These are phyloP conservation scores for Bombyx huttoni DNA, from an alignment of 2,888 invertebrate genomes.

Conservation along the genomic window DNA sequence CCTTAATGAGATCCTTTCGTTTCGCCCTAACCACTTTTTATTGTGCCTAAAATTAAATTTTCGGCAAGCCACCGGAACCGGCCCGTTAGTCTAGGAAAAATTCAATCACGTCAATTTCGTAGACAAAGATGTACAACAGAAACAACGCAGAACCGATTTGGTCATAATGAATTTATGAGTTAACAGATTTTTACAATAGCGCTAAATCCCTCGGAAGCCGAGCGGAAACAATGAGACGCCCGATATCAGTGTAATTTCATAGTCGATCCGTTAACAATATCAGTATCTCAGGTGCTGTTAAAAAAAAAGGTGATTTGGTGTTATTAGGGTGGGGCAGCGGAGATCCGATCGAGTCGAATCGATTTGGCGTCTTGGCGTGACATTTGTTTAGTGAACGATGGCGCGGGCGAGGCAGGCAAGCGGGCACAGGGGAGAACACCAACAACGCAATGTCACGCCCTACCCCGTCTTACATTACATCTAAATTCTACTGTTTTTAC, in stretches of 20 bases:
- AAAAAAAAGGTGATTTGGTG: conserved; percentile 58
- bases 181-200: conserved; percentile 40
- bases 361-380: conserved; percentile 61
- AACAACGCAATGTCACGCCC: conserved; percentile 15
- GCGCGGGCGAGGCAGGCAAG: conserved; percentile 5
- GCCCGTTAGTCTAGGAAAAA: conserved; percentile 31
- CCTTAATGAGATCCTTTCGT: conserved; percentile 34
- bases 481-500: not conserved
- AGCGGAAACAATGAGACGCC: conserved; percentile 48
- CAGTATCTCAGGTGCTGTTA: conserved; percentile 21
- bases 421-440: not conserved
- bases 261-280: conserved; percentile 57
- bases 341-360: conserved; percentile 60
- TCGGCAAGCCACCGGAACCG: conserved; percentile 37
- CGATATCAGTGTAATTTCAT: conserved; percentile 57
- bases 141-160: conserved; percentile 63
- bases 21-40: conserved; percentile 28
- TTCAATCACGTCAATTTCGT: conserved; percentile 40
- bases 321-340: conserved; percentile 49
- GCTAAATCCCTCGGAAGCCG: conserved; percentile 39
- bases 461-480: conserved; percentile 20
- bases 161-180: conserved; percentile 48
- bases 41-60: conserved; percentile 49
- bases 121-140: conserved; percentile 64
- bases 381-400: conserved; percentile 61